Evolutionary conservation across 2,888 invertebrate species (phyloP).

Genomic region (Muscina levida): DNA sequence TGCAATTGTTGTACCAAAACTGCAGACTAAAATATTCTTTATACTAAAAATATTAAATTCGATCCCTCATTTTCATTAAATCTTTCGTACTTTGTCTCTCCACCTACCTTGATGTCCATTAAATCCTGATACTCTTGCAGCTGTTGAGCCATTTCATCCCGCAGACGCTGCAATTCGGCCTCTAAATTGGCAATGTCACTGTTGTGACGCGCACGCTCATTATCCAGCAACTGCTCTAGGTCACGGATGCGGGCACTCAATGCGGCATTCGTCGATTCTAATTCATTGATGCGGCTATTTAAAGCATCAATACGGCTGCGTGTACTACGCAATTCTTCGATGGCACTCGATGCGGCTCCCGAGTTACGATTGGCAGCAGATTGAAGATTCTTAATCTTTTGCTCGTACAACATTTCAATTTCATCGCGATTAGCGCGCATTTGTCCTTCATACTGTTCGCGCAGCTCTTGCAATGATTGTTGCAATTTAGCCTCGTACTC

Average conservation of each 20-base stretch:
- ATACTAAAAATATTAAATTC: too few species aligned
- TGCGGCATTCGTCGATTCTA: constrained; percentile 86
- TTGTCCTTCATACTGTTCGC: constrained; percentile 95
- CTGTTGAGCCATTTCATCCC: constrained; percentile 92
- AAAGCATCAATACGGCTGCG: constrained; percentile 89
- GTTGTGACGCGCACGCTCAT: constrained; percentile 89
- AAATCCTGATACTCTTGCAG: constrained; percentile 97
- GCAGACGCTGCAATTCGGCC: constrained; percentile 87
- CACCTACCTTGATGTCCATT: constrained; percentile 94
- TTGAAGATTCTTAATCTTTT: constrained; percentile 88
- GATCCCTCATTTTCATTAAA: too few species aligned
- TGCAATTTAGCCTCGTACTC: constrained; percentile 96
- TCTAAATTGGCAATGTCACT: constrained; percentile 88
- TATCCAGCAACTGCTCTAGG: constrained; percentile 89
- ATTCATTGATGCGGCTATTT: constrained; percentile 86
- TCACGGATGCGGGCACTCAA: constrained; percentile 87
- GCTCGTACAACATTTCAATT: constrained; percentile 85
- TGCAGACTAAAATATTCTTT: too few species aligned
- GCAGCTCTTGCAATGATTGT: constrained; percentile 92
- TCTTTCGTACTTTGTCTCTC: too few species aligned
- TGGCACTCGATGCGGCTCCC: constrained; percentile 85
- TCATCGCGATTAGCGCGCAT: constrained; percentile 94
- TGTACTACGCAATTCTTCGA: constrained; percentile 90
- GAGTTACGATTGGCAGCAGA: constrained; percentile 86
- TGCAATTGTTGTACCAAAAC: too few species aligned